phyloP scores from a whole-genome alignment of 2,888 invertebrate genomes.

The Apotomis capreana region DNA sequence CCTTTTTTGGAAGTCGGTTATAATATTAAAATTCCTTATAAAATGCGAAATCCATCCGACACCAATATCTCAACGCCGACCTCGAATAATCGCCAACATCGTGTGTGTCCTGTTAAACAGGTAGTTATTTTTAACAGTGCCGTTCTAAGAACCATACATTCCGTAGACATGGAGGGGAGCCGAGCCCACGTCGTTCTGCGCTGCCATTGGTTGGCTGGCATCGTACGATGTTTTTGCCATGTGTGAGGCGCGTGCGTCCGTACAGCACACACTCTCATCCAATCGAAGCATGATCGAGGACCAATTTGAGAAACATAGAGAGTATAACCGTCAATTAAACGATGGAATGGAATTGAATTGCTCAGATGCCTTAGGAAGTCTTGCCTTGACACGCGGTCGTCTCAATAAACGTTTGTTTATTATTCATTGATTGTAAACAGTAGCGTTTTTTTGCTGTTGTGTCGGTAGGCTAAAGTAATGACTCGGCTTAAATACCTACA shows the following conservation, averaged over 20 bases:
- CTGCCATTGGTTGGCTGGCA: conserved; percentile 70
- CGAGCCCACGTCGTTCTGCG: conserved; percentile 76
- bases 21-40: too few relatives aligned
- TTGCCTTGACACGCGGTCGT: conserved; percentile 62
- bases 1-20: too few relatives aligned
- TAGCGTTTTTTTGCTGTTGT: not conserved
- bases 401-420: conserved; percentile 18
- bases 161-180: conserved; percentile 74
- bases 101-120: conserved; percentile 69
- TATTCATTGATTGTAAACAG: conserved; percentile 25
- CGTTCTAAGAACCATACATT: conserved; percentile 76
- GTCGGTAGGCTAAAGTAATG: too few relatives aligned
- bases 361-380: conserved; percentile 73
- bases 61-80: conserved; percentile 64
- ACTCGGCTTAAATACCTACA: too few relatives aligned
- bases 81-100: conserved; percentile 60
- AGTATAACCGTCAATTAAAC: conserved; percentile 59
- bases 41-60: not conserved
- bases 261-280: conserved; percentile 62
- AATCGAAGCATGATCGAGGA: conserved; percentile 69
- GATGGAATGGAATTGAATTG: conserved; percentile 68
- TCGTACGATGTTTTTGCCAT: conserved; percentile 75
- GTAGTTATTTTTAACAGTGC: conserved; percentile 81
- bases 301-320: conserved; percentile 71
- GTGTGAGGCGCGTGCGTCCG: conserved; percentile 62